Base-by-base conservation (phyloP, 2,888 invertebrate species). In the Erebia epiphron region DNA sequence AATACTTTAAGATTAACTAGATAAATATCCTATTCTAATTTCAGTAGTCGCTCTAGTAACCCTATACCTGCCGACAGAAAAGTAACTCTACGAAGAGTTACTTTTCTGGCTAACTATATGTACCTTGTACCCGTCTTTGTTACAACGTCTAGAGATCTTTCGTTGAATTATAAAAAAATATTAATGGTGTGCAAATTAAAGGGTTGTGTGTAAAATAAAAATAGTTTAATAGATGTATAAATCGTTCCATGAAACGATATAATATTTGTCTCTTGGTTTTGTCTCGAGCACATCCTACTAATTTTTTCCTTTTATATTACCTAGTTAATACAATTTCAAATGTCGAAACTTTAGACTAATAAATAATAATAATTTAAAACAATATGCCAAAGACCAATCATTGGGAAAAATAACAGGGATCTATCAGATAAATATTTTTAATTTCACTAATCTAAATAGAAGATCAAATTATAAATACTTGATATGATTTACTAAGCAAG, bases 151-250 rank as follows among this genome's bases (percentile, higher is more conserved):
- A 78, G 82, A 78, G 80, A 82, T 79, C 81, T 87, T 88, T 80
- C 75, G 79, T 88, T 89, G 80, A 84, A 86, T 85, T 82, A 80
- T 83, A 82, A 84, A 85, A 84, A 83, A 82, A 83, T 82, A 86
- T 85, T 87, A 89, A 91, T 88, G 91, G 92, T 90, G 92, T 93
- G 93, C 92, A 93, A 92, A 92, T 88, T 90, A 91, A 92, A 93
- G 89, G 93, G 93, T 93, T 93, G 93, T 93, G 93, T 93, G 92
- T 93, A 93, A 93, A 92, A 86, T 91, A 91, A 91, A 91, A 88
- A 89, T 92, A 92, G 88, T 86, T 89, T 87, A 91, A 88, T 91
- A 91, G 89, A 88, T 88, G 81, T 90, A 61, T 62, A 88, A 81
- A 84, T 87, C 86, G 69, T 86, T 87, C 89, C 84, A 80, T 77